Conservation (phyloP, 1,140 invertebrate genomes). For the Ceratosolen fusciceps region DNA sequence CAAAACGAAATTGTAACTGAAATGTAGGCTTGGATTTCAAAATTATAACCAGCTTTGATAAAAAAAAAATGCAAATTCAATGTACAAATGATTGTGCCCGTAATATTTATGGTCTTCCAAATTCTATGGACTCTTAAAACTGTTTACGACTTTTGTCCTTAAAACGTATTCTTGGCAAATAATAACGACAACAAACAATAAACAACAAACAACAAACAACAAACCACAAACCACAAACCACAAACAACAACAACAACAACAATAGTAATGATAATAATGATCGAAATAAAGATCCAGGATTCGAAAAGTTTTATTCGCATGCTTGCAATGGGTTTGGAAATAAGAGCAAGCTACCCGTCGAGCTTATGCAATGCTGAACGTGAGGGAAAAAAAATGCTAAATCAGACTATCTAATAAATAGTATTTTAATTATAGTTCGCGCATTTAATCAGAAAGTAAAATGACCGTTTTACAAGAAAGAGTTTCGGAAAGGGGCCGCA, state of each 20-base stretch:
- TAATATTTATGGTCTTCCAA: background rate
- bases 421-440: conserved; percentile 14
- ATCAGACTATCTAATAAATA: too few relatives aligned
- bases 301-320: background rate
- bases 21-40: background rate
- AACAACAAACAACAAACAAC: too few relatives aligned
- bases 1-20: background rate
- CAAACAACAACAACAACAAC: too few relatives aligned
- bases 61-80: background rate
- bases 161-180: too few relatives aligned
- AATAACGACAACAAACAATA: too few relatives aligned
- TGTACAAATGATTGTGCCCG: background rate
- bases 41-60: background rate
- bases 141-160: too few relatives aligned
- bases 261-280: background rate
- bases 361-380: background rate
- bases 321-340: background rate
- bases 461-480: conserved; percentile 30
- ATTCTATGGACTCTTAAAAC: too few relatives aligned
- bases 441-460: conserved; percentile 5
- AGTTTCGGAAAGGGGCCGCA: background rate
- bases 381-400: background rate
- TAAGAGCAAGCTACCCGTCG: background rate
- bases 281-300: background rate
- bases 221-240: too few relatives aligned